Percentiles rank a stretch among this genome's conserved stretches.
These are phyloP conservation scores for Corythaixoides concolor DNA, from an alignment of 2,113 vertebrate genomes.

Conservation along the genomic window DNA sequence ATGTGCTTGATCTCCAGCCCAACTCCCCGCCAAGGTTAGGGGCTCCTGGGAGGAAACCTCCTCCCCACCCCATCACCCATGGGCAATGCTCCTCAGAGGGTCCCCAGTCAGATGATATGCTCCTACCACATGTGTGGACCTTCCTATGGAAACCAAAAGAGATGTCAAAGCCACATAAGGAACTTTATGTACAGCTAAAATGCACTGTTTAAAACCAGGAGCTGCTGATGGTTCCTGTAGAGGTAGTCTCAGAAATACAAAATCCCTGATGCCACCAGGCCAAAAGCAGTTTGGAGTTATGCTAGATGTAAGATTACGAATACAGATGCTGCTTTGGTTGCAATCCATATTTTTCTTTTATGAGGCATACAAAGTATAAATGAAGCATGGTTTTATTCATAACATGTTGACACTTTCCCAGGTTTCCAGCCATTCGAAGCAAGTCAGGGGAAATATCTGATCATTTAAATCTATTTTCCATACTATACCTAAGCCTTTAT, in stretches of 20 bases:
- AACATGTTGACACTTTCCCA: background rate
- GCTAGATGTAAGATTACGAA: background rate
- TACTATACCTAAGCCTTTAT: background rate
- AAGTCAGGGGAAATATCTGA: background rate
- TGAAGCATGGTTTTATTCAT: background rate
- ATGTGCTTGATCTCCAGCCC: background rate
- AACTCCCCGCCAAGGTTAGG: fast-evolving
- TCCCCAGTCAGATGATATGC: background rate
- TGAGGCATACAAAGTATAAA: background rate
- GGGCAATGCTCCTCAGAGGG: background rate
- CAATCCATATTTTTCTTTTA: background rate
- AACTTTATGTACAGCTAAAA: background rate
- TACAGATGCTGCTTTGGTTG: background rate
- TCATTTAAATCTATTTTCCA: constrained; percentile 35
- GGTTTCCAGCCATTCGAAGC: constrained; percentile 4
- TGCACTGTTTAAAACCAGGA: background rate
- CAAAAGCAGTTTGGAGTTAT: background rate
- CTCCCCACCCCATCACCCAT: background rate
- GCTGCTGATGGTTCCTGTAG: background rate
- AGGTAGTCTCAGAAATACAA: background rate
- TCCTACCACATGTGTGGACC: background rate
- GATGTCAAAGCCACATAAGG: background rate
- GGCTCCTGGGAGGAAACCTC: background rate
- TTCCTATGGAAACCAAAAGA: background rate
- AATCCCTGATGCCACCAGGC: background rate